Conservation (phyloP, 2,888 invertebrate genomes). For the Notodonta ziczac region DNA sequence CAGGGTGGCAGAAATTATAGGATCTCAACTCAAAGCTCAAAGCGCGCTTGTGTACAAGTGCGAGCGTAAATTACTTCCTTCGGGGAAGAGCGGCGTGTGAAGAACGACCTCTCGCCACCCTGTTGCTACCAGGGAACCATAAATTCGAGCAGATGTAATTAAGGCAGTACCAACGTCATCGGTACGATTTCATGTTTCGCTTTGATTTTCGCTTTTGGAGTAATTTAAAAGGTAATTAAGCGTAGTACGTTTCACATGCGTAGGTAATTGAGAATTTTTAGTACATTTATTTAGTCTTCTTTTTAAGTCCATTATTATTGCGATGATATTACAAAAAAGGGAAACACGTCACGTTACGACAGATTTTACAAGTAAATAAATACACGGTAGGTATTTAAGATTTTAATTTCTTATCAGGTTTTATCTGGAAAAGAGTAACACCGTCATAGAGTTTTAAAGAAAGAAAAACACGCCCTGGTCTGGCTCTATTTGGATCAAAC, state of each 20-base stretch:
- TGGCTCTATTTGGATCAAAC: too few relatives aligned
- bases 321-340: too few relatives aligned
- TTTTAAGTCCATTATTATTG: too few relatives aligned
- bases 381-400: too few relatives aligned
- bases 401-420: too few relatives aligned
- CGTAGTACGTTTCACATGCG: not conserved
- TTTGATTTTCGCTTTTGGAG: conserved; percentile 28
- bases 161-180: conserved; percentile 39
- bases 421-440: too few relatives aligned
- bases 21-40: conserved; percentile 55
- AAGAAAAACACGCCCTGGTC: too few relatives aligned
- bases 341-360: too few relatives aligned
- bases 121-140: conserved; percentile 59
- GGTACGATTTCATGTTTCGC: conserved; percentile 8
- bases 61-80: conserved; percentile 63
- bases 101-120: conserved; percentile 54
- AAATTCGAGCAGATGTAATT: conserved; percentile 57
- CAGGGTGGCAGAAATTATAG: conserved; percentile 56
- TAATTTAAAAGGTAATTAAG: conserved; percentile 6
- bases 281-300: too few relatives aligned
- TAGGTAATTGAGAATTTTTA: too few relatives aligned
- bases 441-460: too few relatives aligned
- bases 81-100: conserved; percentile 64
- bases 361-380: too few relatives aligned
- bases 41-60: conserved; percentile 48